phyloP scores from a whole-genome alignment of 2,113 vertebrate genomes.

The Pluvianellus socialis region DNA sequence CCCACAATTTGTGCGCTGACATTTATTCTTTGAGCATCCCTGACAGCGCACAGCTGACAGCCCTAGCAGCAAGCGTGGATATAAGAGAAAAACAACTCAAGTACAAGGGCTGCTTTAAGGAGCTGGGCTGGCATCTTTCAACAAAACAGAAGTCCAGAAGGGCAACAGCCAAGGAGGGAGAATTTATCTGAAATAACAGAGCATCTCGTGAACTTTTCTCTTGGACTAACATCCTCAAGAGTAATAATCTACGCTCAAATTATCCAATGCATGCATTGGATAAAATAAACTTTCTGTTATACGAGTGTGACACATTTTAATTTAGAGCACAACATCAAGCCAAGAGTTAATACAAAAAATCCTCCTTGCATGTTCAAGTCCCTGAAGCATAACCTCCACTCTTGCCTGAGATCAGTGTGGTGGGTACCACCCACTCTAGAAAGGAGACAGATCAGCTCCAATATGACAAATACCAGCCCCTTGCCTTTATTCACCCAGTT shows the following conservation, averaged over 20 bases:
- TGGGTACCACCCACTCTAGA: neutral
- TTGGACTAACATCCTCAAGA: neutral
- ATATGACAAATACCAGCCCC: neutral
- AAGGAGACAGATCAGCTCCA: neutral
- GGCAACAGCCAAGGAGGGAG: neutral
- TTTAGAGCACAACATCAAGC: neutral
- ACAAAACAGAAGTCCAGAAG: neutral
- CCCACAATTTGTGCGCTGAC: neutral
- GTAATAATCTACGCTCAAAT: neutral
- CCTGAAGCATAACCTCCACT: neutral
- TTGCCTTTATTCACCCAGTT: neutral
- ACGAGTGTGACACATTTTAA: neutral
- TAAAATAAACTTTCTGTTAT: neutral
- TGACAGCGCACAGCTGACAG: neutral
- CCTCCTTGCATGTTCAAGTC: neutral
- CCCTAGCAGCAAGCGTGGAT: neutral
- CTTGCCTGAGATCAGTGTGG: neutral
- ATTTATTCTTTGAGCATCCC: neutral
- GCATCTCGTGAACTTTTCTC: neutral
- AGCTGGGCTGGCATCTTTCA: neutral
- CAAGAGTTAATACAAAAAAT: conserved; percentile 5
- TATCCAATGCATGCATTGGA: neutral
- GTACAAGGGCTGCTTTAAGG: neutral
- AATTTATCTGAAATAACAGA: neutral
- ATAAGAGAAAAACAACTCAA: neutral